Evolutionary conservation across 1,140 invertebrate species (phyloP).

Genomic region (Pomacea maculata): DNA sequence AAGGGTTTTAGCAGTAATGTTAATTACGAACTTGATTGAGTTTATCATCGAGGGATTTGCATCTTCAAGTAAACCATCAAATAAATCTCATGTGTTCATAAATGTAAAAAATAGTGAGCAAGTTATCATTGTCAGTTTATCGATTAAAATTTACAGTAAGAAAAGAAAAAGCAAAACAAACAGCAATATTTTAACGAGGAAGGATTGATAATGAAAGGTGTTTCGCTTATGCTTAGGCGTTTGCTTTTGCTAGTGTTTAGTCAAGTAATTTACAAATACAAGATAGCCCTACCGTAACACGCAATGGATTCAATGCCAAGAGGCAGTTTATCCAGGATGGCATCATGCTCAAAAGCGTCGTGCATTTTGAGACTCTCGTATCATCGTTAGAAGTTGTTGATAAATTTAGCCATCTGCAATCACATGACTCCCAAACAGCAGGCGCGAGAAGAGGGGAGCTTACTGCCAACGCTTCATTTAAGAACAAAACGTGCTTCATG

Average conservation of each 20-base stretch:
- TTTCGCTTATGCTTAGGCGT: not conserved
- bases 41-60: too few species aligned
- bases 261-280: not conserved
- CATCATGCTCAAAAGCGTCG: constrained; percentile 81
- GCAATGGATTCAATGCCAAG: constrained; percentile 91
- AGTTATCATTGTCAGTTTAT: not conserved
- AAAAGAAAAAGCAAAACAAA: not conserved
- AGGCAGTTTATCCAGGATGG: constrained; percentile 82
- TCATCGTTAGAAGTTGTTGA: not conserved
- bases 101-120: not conserved
- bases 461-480: not conserved
- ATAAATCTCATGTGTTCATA: too few species aligned
- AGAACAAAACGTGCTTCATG: not conserved
- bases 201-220: not conserved
- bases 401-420: not conserved
- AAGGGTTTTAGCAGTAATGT: too few species aligned
- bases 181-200: not conserved
- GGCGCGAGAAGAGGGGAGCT: not conserved
- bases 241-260: not conserved
- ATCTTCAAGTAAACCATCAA: too few species aligned
- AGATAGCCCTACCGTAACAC: constrained; percentile 82
- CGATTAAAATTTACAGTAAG: not conserved
- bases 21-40: too few species aligned
- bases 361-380: constrained; percentile 73
- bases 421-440: constrained; percentile 20